Base-by-base conservation (phyloP, 1,140 invertebrate species). In the Atopsyche davidsoni region DNA sequence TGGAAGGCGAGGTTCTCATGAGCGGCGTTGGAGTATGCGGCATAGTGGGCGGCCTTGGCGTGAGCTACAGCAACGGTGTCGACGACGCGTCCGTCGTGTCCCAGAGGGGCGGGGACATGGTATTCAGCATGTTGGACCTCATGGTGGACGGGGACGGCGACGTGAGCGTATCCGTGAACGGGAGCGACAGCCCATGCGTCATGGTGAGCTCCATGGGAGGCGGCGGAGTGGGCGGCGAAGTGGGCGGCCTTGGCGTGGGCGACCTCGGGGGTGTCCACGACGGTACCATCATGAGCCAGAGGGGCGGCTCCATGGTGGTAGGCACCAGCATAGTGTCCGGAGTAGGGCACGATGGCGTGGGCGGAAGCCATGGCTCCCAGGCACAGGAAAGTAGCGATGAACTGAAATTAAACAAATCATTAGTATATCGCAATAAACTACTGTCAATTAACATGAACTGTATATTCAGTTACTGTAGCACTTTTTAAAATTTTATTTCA, bases 61-160 rank as follows among this genome's bases (percentile, higher is more conserved):
- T 69, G 67, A 1, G 68, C 67, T 57, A 69, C 68, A 52, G 69
- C 68, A 42, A 67, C 66, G 41, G 69, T 69, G 41, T 69, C 69
- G 34, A 66, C 66, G 21, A 69, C 65, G 52, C 66, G 67, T 1
- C 66, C 67, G 24, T 43, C 41, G 14, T 22, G 19, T 6, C 41
- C 41, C 2, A 43, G 9, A 18, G 41, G 41, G 22, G 41, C 41
- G 41, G 41, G n/a, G 11, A 13, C 22, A 71, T 21, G 42, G n/a
- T 14, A 13, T 11, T 39, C 16, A 60, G 61, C 70, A 67, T 13
- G n/a, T n/a, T n/a, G n/a, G n/a, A n/a, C n/a, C n/a, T n/a, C n/a
- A n/a, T n/a, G n/a, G n/a, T 65, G 61, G 32, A 65, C 65, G 35
- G 66, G 61, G 4, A 67, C 68, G 60, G 69, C 67, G 46, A 69